Conservation (phyloP, 2,888 invertebrate genomes). For the Gymnoscelis rufifasciata region DNA sequence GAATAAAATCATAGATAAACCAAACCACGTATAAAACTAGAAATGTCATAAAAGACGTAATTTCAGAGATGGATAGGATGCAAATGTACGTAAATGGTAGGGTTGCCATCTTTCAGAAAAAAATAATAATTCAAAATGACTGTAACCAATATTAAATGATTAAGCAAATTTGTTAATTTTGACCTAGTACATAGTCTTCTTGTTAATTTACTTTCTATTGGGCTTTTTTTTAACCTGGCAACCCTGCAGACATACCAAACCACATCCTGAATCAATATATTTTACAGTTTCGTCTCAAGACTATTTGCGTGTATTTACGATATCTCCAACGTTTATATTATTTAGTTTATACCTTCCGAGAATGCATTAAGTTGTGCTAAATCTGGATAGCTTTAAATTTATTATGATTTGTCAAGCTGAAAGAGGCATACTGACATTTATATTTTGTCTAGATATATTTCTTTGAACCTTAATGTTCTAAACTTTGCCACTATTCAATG, state of each 20-base stretch:
- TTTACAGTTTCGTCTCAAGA: slow-evolving; percentile 32
- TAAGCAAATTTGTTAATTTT: too few species aligned
- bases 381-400: slow-evolving; percentile 10
- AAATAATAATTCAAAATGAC: too few species aligned
- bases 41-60: slow-evolving; percentile 32
- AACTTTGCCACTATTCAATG: too few species aligned
- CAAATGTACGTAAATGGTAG: slow-evolving; percentile 45
- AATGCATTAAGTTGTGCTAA: slow-evolving; percentile 22
- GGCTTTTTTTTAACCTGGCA: slow-evolving; percentile 1
- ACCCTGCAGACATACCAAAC: slow-evolving; percentile 31
- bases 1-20: slow-evolving; percentile 20
- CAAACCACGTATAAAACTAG: slow-evolving; percentile 16
- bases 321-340: slow-evolving; percentile 20
- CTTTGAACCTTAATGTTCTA: too few species aligned
- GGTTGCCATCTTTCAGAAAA: slow-evolving; percentile 1
- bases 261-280: slow-evolving; percentile 48
- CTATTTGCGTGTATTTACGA: slow-evolving; percentile 52
- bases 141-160: too few species aligned
- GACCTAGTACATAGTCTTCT: too few species aligned
- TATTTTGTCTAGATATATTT: slow-evolving; percentile 3
- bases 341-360: slow-evolving; percentile 25
- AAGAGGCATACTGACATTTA: slow-evolving; percentile 2
- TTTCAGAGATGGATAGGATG: slow-evolving; percentile 38
- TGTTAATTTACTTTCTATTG: too few species aligned
- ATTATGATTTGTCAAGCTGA: slow-evolving; percentile 14